These are phyloP conservation scores for Chymomyza caudatula DNA, from an alignment of 2,888 invertebrate species.

Conservation along the genomic window DNA sequence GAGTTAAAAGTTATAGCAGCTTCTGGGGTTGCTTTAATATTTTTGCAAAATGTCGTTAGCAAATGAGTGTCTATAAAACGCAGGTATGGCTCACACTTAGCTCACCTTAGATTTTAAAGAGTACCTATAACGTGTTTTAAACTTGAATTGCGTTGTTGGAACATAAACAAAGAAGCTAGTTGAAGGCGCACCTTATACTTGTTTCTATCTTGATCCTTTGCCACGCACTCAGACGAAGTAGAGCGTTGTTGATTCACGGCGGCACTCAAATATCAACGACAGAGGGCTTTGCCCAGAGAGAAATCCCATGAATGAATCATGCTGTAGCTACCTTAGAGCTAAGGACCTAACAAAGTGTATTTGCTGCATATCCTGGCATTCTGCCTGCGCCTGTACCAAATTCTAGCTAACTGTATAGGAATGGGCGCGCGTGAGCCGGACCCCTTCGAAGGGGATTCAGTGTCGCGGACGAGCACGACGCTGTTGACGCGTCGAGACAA, in stretches of 20 bases:
- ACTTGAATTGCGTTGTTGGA: neutral
- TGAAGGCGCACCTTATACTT: neutral
- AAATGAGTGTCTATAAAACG: neutral
- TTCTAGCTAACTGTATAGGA: slow-evolving; percentile 34
- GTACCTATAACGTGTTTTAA: neutral
- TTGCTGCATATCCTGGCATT: neutral
- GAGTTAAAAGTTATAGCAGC: neutral
- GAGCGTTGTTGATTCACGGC: slow-evolving; percentile 19
- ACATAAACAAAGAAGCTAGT: neutral
- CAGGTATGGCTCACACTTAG: neutral
- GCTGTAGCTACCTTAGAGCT: slow-evolving; percentile 18
- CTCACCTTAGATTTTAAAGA: neutral
- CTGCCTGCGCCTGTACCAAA: neutral
- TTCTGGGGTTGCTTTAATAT: neutral
- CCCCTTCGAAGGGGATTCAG: slow-evolving; percentile 44
- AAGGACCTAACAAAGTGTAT: neutral
- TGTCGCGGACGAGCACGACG: neutral
- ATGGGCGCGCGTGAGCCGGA: slow-evolving; percentile 57
- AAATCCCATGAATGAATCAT: slow-evolving; percentile 50
- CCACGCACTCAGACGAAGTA: slow-evolving; percentile 11
- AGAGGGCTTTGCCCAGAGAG: neutral
- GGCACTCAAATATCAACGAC: too few species aligned
- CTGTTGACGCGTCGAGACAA: slow-evolving; percentile 60
- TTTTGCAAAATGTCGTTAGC: neutral
- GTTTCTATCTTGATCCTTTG: neutral